Conservation (phyloP, 2,797 vertebrate genomes). For the Acrossocheilus wenchowensis region DNA sequence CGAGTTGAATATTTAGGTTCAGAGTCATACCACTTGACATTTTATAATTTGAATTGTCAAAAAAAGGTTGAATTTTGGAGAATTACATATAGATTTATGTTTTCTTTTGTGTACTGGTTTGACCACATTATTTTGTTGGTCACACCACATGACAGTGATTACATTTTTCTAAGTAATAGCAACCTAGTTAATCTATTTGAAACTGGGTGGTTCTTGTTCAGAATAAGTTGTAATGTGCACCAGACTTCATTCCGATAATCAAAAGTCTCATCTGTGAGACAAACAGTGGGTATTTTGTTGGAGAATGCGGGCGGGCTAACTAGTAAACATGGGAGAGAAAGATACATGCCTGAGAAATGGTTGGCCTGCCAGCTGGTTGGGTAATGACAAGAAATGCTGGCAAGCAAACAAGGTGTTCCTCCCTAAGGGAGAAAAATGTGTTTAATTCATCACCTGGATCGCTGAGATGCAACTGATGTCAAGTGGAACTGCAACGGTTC, state of each 20-base stretch:
- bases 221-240: neutral
- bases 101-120: neutral
- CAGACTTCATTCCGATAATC: neutral
- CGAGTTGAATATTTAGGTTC: neutral
- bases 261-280: neutral
- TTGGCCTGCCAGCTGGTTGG: constrained; percentile 32
- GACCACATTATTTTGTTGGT: neutral
- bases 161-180: neutral
- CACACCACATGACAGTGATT: neutral
- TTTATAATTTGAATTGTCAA: neutral
- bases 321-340: constrained; percentile 14
- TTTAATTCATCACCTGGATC: constrained; percentile 54
- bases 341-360: constrained; percentile 13
- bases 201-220: neutral
- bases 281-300: neutral
- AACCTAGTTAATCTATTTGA: no score
- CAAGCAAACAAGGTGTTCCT: constrained; percentile 34
- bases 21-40: neutral
- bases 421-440: constrained; percentile 48
- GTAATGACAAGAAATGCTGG: constrained; percentile 44
- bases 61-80: neutral
- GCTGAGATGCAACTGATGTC: constrained; percentile 35
- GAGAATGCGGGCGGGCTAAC: neutral
- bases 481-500: constrained; percentile 18
- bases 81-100: no score